phyloP scores from a whole-genome alignment of 2,797 vertebrate species.

The Neosilurus hyrtlii region DNA sequence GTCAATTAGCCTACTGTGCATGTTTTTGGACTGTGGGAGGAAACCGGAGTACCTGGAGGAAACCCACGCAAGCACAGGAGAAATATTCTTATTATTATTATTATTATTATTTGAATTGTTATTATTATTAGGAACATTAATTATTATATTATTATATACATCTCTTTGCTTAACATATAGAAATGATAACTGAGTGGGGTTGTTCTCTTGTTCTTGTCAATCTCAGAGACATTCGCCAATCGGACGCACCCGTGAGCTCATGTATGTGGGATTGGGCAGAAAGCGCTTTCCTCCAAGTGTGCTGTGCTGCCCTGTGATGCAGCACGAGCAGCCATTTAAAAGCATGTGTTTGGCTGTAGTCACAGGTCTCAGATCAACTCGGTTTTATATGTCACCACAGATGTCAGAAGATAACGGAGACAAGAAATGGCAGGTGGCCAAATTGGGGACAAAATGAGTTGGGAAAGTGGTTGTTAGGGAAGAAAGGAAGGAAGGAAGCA shows the following conservation, averaged over 20 bases:
- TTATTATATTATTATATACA: not conserved
- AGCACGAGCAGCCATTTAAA: not conserved
- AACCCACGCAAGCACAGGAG: too few relatives aligned
- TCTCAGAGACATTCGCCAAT: not conserved
- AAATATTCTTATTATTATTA: too few relatives aligned
- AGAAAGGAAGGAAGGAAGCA: slow-evolving; percentile 24
- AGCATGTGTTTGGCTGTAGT: not conserved
- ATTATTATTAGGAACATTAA: too few relatives aligned
- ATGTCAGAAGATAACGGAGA: not conserved
- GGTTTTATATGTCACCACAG: not conserved
- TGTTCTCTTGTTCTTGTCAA: not conserved
- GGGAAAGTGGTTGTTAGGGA: not conserved
- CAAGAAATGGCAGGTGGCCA: not conserved
- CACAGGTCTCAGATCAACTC: not conserved
- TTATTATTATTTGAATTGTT: too few relatives aligned
- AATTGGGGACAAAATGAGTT: not conserved
- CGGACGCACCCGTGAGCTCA: not conserved
- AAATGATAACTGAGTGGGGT: not conserved
- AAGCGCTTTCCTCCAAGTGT: not conserved
- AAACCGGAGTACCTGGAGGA: too few relatives aligned
- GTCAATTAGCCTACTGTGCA: too few relatives aligned
- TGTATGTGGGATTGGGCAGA: not conserved
- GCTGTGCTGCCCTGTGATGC: not conserved
- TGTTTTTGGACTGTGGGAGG: too few relatives aligned
- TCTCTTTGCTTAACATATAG: not conserved